phyloP scores from a whole-genome alignment of 2,113 vertebrate genomes.

The Himantopus leucocephalus region DNA sequence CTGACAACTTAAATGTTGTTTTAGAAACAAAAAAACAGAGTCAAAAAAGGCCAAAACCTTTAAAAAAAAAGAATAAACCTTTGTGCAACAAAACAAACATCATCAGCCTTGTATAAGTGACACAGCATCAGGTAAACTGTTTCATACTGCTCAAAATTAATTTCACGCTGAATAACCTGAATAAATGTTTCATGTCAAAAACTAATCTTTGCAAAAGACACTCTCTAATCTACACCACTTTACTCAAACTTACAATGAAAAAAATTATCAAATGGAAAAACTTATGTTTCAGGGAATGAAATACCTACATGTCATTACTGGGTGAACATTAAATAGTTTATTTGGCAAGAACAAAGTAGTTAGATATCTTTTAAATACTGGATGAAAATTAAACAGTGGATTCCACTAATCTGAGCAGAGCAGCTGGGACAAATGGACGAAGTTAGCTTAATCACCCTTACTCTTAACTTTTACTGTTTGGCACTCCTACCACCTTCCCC shows the following conservation, averaged over 20 bases:
- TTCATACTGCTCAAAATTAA: conserved; percentile 32
- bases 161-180: conserved; percentile 38
- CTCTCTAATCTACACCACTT: neutral
- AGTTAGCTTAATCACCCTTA: neutral
- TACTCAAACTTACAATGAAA: neutral
- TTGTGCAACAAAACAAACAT: conserved; percentile 6
- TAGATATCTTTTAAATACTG: neutral
- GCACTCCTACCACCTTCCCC: neutral
- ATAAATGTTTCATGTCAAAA: conserved; percentile 13
- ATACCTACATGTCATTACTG: neutral
- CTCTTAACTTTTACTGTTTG: neutral
- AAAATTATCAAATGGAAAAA: neutral
- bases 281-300: neutral
- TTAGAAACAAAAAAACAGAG: neutral
- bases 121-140: conserved; percentile 6
- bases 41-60: neutral
- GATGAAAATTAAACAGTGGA: neutral
- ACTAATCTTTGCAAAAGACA: neutral
- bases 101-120: neutral
- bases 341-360: neutral
- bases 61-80: neutral
- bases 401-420: neutral
- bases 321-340: neutral
- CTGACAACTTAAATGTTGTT: conserved; percentile 12
- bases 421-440: neutral